phyloP scores from a whole-genome alignment of 2,113 vertebrate species.

The Chloroceryle aenea region DNA sequence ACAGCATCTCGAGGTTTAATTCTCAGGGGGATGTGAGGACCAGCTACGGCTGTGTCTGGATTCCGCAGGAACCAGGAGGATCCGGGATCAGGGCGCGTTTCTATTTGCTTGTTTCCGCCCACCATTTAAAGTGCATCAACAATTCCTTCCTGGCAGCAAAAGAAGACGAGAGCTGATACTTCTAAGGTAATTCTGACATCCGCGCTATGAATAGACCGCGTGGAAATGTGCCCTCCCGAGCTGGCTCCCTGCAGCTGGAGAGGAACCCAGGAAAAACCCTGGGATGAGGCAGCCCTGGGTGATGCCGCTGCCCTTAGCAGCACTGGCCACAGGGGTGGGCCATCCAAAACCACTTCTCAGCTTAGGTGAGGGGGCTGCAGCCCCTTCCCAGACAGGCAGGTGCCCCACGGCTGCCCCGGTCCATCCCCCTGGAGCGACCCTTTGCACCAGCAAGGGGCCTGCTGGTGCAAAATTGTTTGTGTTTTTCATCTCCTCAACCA shows the following conservation, averaged over 20 bases:
- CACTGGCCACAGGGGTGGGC: neutral
- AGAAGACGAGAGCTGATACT: neutral
- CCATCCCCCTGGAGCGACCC: rapidly evolving
- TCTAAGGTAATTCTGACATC: slow-evolving; percentile 40
- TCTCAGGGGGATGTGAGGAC: neutral
- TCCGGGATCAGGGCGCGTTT: neutral
- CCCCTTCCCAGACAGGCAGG: neutral
- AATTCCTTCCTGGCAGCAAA: slow-evolving; percentile 45
- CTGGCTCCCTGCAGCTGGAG: neutral
- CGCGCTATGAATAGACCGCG: neutral
- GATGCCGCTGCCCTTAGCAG: neutral
- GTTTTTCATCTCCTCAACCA: neutral
- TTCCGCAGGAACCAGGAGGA: neutral
- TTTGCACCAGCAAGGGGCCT: rapidly evolving
- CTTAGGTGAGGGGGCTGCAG: neutral
- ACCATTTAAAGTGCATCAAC: slow-evolving; percentile 32
- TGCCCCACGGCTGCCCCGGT: rapidly evolving
- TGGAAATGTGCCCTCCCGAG: neutral
- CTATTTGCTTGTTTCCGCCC: slow-evolving; percentile 5
- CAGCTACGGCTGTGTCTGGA: neutral
- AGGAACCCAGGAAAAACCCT: neutral
- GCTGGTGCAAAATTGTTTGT: neutral
- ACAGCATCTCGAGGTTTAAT: neutral
- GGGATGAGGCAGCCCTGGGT: rapidly evolving
- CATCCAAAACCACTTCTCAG: neutral